Conservation (phyloP, 2,113 vertebrate genomes). For the Pedionomus torquatus region DNA sequence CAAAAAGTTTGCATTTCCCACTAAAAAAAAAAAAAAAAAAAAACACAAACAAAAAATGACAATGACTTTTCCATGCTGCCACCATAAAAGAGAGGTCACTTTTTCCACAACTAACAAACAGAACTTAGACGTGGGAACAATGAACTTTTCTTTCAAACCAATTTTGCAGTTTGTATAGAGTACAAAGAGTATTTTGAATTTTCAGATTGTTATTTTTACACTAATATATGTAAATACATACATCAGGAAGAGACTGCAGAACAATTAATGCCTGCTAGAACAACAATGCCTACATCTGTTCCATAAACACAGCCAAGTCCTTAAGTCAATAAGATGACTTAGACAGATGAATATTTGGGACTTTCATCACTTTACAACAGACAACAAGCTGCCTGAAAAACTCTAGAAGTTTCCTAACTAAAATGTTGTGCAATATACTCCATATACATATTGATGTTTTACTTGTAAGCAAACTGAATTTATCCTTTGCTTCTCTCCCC, state of each 20-base stretch:
- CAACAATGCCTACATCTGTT: slow-evolving; percentile 36
- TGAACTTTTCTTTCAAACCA: neutral
- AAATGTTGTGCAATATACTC: neutral
- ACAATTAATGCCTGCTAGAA: neutral
- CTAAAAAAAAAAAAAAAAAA: neutral
- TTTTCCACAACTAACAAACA: neutral
- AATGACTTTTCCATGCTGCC: neutral
- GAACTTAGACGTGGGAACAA: neutral
- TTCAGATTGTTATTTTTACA: slow-evolving; percentile 9
- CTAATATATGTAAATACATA: neutral
- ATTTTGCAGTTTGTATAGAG: neutral
- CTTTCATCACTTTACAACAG: neutral
- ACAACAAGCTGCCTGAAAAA: neutral
- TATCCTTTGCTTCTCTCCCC: neutral
- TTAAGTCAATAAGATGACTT: neutral
- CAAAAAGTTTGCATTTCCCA: neutral
- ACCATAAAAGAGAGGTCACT: neutral
- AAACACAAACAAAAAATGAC: neutral
- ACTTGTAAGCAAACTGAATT: neutral
- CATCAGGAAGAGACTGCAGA: neutral
- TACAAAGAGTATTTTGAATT: neutral
- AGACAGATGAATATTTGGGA: neutral
- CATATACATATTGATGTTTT: neutral
- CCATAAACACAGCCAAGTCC: neutral
- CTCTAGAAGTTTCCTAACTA: neutral